These are phyloP conservation scores for Plectropomus leopardus DNA, from an alignment of 2,113 vertebrate species.

Conservation along the genomic window DNA sequence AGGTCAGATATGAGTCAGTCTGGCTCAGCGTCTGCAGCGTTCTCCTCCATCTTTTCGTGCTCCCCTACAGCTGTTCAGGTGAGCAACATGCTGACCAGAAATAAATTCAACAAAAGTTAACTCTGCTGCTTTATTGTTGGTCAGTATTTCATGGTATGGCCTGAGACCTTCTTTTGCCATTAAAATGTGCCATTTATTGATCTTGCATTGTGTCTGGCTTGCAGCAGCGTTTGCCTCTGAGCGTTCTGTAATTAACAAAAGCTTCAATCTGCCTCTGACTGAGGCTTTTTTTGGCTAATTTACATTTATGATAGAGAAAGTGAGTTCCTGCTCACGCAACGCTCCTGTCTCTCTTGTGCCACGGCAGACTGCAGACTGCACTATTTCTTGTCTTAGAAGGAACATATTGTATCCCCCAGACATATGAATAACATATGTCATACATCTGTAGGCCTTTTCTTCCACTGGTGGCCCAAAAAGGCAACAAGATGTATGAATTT, in stretches of 20 bases:
- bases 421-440: slow-evolving; percentile 30
- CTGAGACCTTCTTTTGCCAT: slow-evolving; percentile 5
- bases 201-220: slow-evolving; percentile 7
- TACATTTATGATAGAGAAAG: neutral
- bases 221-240: slow-evolving; percentile 11
- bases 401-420: slow-evolving; percentile 3
- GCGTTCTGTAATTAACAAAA: slow-evolving; percentile 35
- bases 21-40: neutral
- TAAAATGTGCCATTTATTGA: neutral
- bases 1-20: neutral
- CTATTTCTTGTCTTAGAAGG: neutral
- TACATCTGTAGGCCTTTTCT: slow-evolving; percentile 8
- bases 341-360: neutral
- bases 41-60: neutral
- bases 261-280: slow-evolving; percentile 1
- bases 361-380: neutral
- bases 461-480: neutral
- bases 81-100: neutral
- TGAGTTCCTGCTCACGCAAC: slow-evolving; percentile 3
- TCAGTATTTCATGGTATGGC: slow-evolving; percentile 16
- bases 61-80: neutral
- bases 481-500: too few relatives aligned
- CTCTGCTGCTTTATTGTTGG: neutral
- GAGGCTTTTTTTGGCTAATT: neutral
- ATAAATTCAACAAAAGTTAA: neutral